phyloP scores from a whole-genome alignment of 2,888 invertebrate genomes.

The Limnephilus lunatus region DNA sequence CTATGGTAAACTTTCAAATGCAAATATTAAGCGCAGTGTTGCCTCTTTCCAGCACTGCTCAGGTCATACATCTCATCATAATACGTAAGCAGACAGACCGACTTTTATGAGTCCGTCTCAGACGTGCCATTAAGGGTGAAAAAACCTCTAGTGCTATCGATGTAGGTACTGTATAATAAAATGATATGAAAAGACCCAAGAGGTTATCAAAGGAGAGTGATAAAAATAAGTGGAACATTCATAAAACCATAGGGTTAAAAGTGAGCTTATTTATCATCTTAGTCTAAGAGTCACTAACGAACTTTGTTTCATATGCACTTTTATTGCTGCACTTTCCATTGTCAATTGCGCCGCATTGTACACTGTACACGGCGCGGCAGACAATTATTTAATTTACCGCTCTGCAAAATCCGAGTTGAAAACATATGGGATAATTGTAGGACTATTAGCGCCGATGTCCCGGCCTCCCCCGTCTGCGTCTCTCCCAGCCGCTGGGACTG shows the following conservation, averaged over 20 bases:
- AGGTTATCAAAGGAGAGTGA: neutral
- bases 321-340: neutral
- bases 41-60: no score
- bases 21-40: no score
- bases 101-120: no score
- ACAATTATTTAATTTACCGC: slow-evolving; percentile 44
- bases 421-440: slow-evolving; percentile 59
- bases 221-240: neutral
- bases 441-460: slow-evolving; percentile 57
- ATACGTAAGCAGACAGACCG: no score
- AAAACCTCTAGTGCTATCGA: no score
- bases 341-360: neutral
- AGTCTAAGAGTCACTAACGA: neutral
- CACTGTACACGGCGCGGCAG: neutral
- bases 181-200: no score
- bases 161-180: no score
- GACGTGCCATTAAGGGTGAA: no score
- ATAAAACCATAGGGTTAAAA: neutral
- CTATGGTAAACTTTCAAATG: no score
- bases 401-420: slow-evolving; percentile 54
- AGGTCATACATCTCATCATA: no score
- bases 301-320: neutral
- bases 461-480: neutral
- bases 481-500: neutral
- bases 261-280: neutral